phyloP scores from a whole-genome alignment of 2,888 invertebrate genomes.

The Seira ritae region DNA sequence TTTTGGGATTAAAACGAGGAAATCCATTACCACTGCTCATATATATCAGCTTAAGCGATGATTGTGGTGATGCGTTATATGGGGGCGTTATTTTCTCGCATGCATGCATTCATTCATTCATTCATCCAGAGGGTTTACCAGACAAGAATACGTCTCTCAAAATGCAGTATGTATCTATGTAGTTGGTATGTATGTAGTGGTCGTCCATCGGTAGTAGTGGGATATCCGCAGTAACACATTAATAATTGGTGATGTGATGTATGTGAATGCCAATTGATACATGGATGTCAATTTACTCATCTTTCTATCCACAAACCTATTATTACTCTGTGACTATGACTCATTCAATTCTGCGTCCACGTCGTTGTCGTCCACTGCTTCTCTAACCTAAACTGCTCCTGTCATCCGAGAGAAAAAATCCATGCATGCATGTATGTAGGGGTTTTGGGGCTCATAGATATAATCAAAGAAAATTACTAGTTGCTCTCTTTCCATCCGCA shows the following conservation, averaged over 20 bases:
- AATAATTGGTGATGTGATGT: conserved; percentile 32
- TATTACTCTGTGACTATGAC: conserved; percentile 49
- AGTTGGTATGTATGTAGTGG: no score
- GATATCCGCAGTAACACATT: neutral
- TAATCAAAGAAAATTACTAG: conserved; percentile 51
- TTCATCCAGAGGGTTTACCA: no score
- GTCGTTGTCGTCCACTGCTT: conserved; percentile 42
- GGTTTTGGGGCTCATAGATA: conserved; percentile 6
- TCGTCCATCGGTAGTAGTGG: neutral
- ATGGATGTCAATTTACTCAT: conserved; percentile 45
- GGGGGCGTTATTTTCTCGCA: neutral
- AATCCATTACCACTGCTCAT: no score
- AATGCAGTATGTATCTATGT: no score
- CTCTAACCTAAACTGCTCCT: conserved; percentile 8
- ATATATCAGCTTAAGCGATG: no score
- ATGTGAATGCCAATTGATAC: conserved; percentile 53
- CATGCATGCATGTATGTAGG: neutral
- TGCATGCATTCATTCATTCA: no score
- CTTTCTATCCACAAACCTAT: conserved; percentile 32
- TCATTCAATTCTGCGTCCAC: conserved; percentile 44
- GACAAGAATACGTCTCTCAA: no score
- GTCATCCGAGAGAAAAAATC: conserved; percentile 9
- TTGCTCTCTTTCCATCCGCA: conserved; percentile 45
- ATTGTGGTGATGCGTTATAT: no score
- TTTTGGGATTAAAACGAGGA: no score